phyloP scores from a whole-genome alignment of 37 sponge, comb jelly and placozoan genomes.

The Diacarnus erythraeanus region DNA sequence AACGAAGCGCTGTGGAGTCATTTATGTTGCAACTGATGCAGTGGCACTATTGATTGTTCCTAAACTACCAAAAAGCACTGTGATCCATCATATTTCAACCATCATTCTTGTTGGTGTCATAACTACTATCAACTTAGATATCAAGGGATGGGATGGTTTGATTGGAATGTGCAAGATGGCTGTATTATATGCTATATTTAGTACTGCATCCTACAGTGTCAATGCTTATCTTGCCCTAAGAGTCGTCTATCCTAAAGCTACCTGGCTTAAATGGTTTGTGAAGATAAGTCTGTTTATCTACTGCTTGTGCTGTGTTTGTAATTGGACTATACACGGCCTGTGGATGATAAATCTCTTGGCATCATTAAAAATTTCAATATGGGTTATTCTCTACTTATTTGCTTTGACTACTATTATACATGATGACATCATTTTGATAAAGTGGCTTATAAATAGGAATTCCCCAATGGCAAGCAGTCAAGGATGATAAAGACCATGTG shows the following conservation, averaged over 20 bases:
- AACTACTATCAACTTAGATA: slow-evolving; percentile 26
- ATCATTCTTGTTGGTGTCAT: slow-evolving; percentile 24
- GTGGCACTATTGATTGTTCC: slow-evolving; percentile 82
- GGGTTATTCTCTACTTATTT: slow-evolving; percentile 32
- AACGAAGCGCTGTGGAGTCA: slow-evolving; percentile 46
- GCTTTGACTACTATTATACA: slow-evolving; percentile 20
- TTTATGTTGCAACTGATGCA: slow-evolving; percentile 75
- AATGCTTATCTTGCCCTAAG: slow-evolving; percentile 83
- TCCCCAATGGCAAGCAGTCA: slow-evolving; percentile 28
- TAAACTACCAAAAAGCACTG: slow-evolving; percentile 72
- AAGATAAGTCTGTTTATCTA: slow-evolving; percentile 57
- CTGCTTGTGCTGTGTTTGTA: slow-evolving; percentile 53
- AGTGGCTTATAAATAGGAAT: slow-evolving; percentile 40
- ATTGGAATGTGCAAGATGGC: slow-evolving; percentile 76
- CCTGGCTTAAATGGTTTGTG: slow-evolving; percentile 30
- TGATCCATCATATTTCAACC: slow-evolving; percentile 73
- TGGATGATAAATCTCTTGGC: slow-evolving; percentile 46
- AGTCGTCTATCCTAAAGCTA: slow-evolving; percentile 72
- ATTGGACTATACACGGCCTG: slow-evolving; percentile 68
- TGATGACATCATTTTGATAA: slow-evolving; percentile 64
- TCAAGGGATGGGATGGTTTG: slow-evolving; percentile 49
- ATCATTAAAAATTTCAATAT: slow-evolving; percentile 25
- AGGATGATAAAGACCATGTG: neutral
- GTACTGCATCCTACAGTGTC: slow-evolving; percentile 59
- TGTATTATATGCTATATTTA: slow-evolving; percentile 66